Percentiles rank a stretch among this genome's conserved stretches.
phyloP scores from a whole-genome alignment of 2,113 vertebrate species.

The Tyrannus savana region DNA sequence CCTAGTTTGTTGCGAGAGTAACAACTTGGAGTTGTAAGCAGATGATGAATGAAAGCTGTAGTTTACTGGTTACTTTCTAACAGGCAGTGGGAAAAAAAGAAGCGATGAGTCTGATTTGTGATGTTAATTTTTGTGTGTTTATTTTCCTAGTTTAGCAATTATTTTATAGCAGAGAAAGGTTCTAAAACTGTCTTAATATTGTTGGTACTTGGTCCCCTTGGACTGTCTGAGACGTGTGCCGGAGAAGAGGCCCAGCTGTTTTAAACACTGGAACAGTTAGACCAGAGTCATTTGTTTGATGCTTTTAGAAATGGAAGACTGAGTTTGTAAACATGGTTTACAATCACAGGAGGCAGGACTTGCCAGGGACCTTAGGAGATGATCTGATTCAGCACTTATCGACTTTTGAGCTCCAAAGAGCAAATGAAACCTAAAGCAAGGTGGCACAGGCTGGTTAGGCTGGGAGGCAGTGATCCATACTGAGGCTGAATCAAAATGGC shows the following conservation, averaged over 20 bases:
- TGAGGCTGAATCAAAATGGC: neutral
- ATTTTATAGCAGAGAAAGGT: neutral
- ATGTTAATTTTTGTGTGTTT: neutral
- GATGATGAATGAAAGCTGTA: slow-evolving; percentile 11
- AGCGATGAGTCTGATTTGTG: slow-evolving; percentile 22
- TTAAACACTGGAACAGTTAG: neutral
- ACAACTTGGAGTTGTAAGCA: slow-evolving; percentile 20
- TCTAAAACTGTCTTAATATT: neutral
- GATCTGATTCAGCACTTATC: neutral
- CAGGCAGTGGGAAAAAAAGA: neutral
- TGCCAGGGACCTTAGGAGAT: neutral
- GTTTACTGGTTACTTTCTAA: slow-evolving; percentile 50
- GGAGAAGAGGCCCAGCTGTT: neutral
- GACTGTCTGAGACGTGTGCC: neutral
- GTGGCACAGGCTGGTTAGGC: neutral
- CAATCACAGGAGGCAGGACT: neutral
- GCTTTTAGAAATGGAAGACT: neutral
- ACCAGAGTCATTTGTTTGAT: neutral
- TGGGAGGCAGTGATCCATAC: neutral
- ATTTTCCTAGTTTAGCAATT: neutral
- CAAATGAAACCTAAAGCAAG: neutral
- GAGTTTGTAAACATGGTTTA: neutral
- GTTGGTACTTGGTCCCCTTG: rapidly evolving
- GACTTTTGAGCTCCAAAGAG: neutral
- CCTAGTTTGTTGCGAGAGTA: slow-evolving; percentile 18